Conservation (phyloP, 2,888 invertebrate species). For the Yponomeuta plumbellus region DNA sequence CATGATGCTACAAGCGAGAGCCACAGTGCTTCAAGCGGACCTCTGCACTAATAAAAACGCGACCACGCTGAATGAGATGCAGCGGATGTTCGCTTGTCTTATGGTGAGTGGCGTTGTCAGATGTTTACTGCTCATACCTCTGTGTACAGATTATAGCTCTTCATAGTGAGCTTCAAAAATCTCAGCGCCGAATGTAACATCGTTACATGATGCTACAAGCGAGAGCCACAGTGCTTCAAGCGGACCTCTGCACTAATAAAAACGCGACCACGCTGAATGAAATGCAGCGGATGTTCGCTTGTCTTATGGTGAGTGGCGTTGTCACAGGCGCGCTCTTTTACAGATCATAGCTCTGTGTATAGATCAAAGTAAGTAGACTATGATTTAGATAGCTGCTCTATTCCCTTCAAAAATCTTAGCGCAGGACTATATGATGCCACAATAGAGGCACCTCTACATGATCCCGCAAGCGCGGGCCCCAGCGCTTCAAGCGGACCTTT, state of each 20-base stretch:
- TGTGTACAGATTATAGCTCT: too few relatives aligned
- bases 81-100: conserved; percentile 96
- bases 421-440: conserved; percentile 99
- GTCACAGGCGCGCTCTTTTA: too few relatives aligned
- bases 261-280: conserved; percentile 90
- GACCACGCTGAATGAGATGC: conserved; percentile 89
- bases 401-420: too few relatives aligned
- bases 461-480: too few relatives aligned
- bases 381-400: too few relatives aligned
- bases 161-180: conserved; percentile 96
- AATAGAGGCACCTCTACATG: too few relatives aligned
- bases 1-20: conserved; percentile 96
- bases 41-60: conserved; percentile 86
- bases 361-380: too few relatives aligned
- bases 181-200: conserved; percentile 97
- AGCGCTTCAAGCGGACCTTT: conserved; percentile 85
- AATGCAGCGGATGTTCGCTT: conserved; percentile 96
- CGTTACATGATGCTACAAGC: conserved; percentile 98
- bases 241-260: conserved; percentile 84
- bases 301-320: conserved; percentile 79
- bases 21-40: conserved; percentile 87
- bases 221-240: conserved; percentile 86
- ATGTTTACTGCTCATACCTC: too few relatives aligned
- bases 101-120: conserved; percentile 72
- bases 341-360: too few relatives aligned